These are phyloP conservation scores for Muscina levida DNA, from an alignment of 2,888 invertebrate genomes.

Conservation along the genomic window DNA sequence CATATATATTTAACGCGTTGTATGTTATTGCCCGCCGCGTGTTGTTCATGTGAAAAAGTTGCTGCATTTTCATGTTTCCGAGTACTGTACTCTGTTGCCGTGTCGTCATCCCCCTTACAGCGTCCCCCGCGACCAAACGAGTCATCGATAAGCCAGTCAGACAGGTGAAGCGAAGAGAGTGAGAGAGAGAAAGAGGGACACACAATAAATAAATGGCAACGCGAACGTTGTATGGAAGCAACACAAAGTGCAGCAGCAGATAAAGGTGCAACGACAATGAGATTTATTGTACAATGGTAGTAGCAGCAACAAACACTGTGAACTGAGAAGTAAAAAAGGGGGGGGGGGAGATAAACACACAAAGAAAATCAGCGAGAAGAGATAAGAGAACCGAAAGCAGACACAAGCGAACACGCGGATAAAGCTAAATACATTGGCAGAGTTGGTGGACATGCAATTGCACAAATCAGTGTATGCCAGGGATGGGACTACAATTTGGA, in stretches of 20 bases:
- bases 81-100: conserved; percentile 25
- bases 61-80: conserved; percentile 26
- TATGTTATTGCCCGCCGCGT: too few relatives aligned
- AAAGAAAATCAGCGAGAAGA: neutral
- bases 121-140: too few relatives aligned
- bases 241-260: conserved; percentile 36
- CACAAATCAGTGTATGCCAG: too few relatives aligned
- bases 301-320: conserved; percentile 28
- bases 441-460: neutral
- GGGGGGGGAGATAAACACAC: conserved; percentile 23
- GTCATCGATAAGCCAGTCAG: too few relatives aligned
- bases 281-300: conserved; percentile 37
- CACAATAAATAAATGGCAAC: conserved; percentile 1
- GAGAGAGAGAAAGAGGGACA: neutral
- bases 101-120: too few relatives aligned
- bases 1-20: too few relatives aligned
- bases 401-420: neutral
- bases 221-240: conserved; percentile 2
- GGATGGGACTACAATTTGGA: too few relatives aligned
- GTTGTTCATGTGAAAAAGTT: neutral
- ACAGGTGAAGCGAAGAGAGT: too few relatives aligned
- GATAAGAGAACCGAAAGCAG: neutral
- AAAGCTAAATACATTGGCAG: conserved; percentile 6
- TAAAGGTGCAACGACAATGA: conserved; percentile 60
- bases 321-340: conserved; percentile 13